phyloP scores from a whole-genome alignment of 2,113 vertebrate species.

The Cyprinodon brontotheroides region DNA sequence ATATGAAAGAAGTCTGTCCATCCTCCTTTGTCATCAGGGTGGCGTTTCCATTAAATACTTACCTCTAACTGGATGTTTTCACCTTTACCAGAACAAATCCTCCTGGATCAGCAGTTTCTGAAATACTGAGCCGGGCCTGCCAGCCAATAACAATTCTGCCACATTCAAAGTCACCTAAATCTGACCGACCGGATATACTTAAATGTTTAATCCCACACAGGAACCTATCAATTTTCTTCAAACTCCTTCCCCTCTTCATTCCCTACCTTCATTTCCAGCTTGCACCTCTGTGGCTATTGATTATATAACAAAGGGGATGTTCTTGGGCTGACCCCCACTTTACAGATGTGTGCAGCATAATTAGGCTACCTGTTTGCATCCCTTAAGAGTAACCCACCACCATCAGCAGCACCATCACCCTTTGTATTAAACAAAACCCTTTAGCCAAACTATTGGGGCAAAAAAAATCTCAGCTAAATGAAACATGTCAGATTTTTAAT shows the following conservation, averaged over 20 bases:
- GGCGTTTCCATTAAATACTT: neutral
- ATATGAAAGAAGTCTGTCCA: neutral
- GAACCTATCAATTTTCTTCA: neutral
- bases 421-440: constrained; percentile 31
- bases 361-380: constrained; percentile 59
- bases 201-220: neutral
- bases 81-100: neutral
- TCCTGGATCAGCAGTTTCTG: neutral
- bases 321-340: constrained; percentile 53
- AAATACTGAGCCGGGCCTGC: neutral
- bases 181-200: neutral
- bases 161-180: neutral
- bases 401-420: neutral
- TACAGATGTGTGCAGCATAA: constrained; percentile 61
- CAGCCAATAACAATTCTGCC: neutral
- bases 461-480: constrained; percentile 44
- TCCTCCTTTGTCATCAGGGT: neutral
- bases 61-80: neutral
- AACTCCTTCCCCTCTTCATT: neutral
- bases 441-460: constrained; percentile 21
- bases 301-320: constrained; percentile 51
- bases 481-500: constrained; percentile 66
- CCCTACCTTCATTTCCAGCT: neutral
- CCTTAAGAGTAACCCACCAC: constrained; percentile 8
- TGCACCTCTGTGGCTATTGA: constrained; percentile 51